Evolutionary conservation across 2,888 invertebrate species (phyloP).

Genomic region (Megalurothrips usitatus): DNA sequence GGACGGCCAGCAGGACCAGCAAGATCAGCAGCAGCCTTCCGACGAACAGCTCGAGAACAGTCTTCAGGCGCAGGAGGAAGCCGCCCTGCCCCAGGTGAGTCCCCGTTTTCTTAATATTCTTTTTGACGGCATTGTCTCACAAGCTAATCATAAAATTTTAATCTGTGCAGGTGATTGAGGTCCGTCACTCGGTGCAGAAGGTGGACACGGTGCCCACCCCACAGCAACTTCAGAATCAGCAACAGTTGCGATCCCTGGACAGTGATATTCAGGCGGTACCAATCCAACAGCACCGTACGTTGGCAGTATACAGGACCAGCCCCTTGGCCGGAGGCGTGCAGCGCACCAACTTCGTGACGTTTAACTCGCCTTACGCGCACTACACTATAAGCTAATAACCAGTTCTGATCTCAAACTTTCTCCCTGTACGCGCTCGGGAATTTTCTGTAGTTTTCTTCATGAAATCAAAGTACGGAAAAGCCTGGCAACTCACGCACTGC

Average conservation of each 20-base stretch:
- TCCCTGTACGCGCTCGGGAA: too few relatives aligned
- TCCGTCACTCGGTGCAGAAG: neutral
- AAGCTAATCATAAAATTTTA: too few relatives aligned
- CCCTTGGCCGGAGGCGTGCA: neutral
- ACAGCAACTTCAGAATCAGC: neutral
- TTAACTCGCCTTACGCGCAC: neutral
- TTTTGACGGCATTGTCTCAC: too few relatives aligned
- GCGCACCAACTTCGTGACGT: neutral
- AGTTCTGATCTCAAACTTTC: too few relatives aligned
- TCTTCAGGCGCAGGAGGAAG: too few relatives aligned
- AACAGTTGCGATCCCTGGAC: neutral
- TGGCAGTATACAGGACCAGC: slow-evolving; percentile 1
- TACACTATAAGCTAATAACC: neutral
- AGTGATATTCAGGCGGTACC: neutral
- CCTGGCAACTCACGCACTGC: too few relatives aligned
- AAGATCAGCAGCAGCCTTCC: neutral
- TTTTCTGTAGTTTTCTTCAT: too few relatives aligned
- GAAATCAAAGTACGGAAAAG: too few relatives aligned
- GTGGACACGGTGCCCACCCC: too few relatives aligned
- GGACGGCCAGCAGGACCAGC: neutral
- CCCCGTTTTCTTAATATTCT: too few relatives aligned
- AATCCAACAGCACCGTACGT: neutral
- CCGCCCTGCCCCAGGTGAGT: too few relatives aligned
- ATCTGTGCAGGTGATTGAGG: neutral
- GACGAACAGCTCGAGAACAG: too few relatives aligned